Evolutionary conservation across 2,797 vertebrate genomes (phyloP).

Genomic region (Peromyscus eremicus): DNA sequence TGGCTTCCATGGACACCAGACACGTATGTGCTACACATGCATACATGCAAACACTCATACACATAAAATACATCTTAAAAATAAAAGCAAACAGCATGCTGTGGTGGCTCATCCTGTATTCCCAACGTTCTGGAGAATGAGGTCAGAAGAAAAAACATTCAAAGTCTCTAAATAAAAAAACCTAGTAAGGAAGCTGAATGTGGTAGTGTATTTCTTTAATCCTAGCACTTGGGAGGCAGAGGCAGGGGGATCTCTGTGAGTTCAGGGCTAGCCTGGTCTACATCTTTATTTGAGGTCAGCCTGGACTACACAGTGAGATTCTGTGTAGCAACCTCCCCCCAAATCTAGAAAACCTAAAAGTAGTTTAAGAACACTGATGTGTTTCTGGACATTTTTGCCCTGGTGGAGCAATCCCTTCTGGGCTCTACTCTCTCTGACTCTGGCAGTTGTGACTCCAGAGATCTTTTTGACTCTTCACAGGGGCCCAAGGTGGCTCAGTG

Average conservation of each 20-base stretch:
- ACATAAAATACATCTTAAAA: neutral
- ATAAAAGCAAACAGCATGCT: neutral
- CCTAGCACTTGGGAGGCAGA: neutral
- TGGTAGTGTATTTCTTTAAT: neutral
- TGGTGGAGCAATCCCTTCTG: neutral
- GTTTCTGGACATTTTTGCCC: neutral
- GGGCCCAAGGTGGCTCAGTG: slow-evolving; percentile 86
- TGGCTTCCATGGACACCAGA: neutral
- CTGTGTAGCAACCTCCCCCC: neutral
- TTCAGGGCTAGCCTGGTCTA: neutral
- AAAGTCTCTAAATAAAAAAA: neutral
- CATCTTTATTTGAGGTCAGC: neutral
- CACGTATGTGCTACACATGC: neutral
- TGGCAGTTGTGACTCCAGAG: neutral
- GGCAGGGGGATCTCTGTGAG: neutral
- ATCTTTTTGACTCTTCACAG: slow-evolving; percentile 69
- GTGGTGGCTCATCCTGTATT: neutral
- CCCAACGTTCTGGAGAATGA: neutral
- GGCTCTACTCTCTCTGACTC: neutral
- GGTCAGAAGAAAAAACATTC: neutral
- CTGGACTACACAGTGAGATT: neutral
- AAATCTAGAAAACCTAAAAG: neutral
- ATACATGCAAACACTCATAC: neutral
- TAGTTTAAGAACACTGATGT: neutral
- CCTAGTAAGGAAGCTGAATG: neutral